phyloP scores from a whole-genome alignment of 2,113 vertebrate genomes.

The Rousettus leschenaultii region DNA sequence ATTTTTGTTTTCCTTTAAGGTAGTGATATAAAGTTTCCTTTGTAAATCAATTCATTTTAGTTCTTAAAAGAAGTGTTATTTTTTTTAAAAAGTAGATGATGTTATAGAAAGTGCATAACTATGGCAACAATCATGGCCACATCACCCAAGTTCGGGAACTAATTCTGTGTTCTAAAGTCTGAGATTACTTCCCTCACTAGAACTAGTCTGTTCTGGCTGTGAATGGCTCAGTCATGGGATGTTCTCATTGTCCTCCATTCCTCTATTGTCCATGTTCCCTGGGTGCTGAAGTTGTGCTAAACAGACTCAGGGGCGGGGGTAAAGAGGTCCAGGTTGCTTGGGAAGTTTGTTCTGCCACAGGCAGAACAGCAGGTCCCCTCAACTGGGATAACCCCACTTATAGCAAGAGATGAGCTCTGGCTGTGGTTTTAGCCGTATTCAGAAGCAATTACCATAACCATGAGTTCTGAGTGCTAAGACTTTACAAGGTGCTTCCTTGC shows the following conservation, averaged over 20 bases:
- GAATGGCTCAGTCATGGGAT: background rate
- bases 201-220: too few species aligned
- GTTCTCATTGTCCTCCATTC: too few species aligned
- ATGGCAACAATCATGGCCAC: too few species aligned
- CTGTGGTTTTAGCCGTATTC: background rate
- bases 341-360: background rate
- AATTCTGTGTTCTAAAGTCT: background rate
- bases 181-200: background rate
- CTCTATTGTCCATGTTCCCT: background rate
- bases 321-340: background rate
- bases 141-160: background rate
- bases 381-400: background rate
- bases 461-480: background rate
- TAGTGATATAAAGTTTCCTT: background rate
- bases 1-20: background rate
- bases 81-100: background rate
- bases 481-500: background rate
- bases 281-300: background rate
- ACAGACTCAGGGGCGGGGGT: background rate
- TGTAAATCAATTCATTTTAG: background rate
- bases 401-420: background rate
- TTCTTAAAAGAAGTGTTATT: background rate
- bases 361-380: rapidly evolving
- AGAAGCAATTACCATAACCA: background rate
- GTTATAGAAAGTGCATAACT: background rate